Conservation (phyloP, 2,113 vertebrate genomes). For the Dasyurus viverrinus region DNA sequence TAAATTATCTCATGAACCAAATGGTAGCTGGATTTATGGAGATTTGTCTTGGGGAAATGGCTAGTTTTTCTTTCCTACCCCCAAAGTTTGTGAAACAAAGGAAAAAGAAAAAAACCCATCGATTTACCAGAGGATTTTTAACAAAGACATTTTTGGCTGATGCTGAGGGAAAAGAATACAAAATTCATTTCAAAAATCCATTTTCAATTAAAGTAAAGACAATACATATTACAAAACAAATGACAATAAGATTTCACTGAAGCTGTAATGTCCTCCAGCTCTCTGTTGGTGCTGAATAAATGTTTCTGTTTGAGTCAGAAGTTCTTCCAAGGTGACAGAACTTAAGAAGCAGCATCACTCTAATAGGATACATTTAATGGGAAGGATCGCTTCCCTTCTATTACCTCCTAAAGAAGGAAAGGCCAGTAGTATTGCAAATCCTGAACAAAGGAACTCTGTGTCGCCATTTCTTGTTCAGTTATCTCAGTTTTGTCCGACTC, state of each 20-base stretch:
- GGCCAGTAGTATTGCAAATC: conserved; percentile 18
- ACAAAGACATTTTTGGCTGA: background rate
- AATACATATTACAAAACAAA: conserved; percentile 57
- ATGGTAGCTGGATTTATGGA: background rate
- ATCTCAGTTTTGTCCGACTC: background rate
- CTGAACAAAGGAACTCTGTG: conserved; percentile 47
- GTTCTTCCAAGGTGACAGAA: conserved; percentile 47
- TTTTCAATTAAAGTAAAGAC: conserved; percentile 63
- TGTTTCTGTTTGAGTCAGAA: conserved; percentile 62
- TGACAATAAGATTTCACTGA: conserved; percentile 56
- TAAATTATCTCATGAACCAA: background rate
- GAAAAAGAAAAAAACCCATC: conserved; percentile 14
- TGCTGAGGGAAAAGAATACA: conserved; percentile 25
- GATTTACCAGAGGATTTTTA: background rate
- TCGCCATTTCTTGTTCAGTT: background rate
- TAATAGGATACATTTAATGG: background rate
- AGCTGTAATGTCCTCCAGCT: conserved; percentile 43
- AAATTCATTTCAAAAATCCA: conserved; percentile 53
- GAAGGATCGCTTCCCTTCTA: conserved; percentile 25
- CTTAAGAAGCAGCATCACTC: conserved; percentile 31
- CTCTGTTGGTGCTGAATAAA: conserved; percentile 43
- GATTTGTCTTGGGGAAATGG: background rate
- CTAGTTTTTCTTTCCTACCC: background rate
- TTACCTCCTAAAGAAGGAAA: conserved; percentile 58
- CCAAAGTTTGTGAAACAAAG: conserved; percentile 5